These are phyloP conservation scores for Micrasema longulum DNA, from an alignment of 1,140 invertebrate genomes.

Conservation along the genomic window DNA sequence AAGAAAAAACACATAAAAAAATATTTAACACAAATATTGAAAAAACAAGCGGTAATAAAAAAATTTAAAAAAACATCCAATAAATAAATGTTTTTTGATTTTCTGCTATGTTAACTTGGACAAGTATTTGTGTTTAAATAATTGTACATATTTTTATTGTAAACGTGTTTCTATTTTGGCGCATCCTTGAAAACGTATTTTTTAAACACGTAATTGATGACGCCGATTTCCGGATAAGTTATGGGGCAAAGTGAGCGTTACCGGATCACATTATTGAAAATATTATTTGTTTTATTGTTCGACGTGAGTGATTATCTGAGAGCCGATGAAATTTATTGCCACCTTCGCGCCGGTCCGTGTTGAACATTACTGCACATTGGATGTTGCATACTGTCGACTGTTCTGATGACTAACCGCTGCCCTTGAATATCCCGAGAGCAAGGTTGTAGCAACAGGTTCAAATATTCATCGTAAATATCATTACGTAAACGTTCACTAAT, in stretches of 20 bases:
- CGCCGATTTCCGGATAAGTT: constrained; percentile 26
- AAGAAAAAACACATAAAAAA: no score
- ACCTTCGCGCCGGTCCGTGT: constrained; percentile 1
- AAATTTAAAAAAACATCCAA: no score
- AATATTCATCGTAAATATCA: background rate
- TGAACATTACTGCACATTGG: background rate
- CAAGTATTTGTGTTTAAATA: no score
- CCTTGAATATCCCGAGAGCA: constrained; percentile 21
- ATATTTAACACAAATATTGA: no score
- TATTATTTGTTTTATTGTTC: constrained; percentile 33
- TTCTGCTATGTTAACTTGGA: no score
- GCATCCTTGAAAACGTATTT: constrained; percentile 21
- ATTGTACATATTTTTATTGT: no score
- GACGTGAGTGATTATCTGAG: constrained; percentile 31
- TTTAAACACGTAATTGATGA: constrained; percentile 11
- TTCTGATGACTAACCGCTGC: background rate
- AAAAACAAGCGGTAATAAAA: no score
- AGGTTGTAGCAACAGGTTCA: background rate
- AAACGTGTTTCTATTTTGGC: background rate
- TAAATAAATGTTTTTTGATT: no score
- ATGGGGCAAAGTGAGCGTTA: constrained; percentile 21
- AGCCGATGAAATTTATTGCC: constrained; percentile 8
- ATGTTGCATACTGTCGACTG: background rate
- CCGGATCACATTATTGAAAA: constrained; percentile 23
- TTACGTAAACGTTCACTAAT: no score